Conservation (phyloP, 2,888 invertebrate species). For the Dryobota labecula region DNA sequence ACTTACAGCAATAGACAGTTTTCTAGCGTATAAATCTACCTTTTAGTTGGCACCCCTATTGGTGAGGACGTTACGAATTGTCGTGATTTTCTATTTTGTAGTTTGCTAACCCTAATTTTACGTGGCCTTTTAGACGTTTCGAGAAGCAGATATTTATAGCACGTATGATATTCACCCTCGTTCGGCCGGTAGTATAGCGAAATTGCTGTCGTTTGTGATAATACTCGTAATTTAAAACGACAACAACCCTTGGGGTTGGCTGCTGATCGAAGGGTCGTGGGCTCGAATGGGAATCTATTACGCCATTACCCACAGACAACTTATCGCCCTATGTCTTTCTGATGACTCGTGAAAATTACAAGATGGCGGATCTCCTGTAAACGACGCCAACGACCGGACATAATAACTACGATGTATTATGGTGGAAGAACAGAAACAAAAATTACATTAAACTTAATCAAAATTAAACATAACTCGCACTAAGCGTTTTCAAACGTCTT, state of each 20-base stretch:
- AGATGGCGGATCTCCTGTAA: slow-evolving; percentile 34
- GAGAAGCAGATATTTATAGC: slow-evolving; percentile 49
- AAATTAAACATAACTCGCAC: no score
- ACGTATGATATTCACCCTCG: slow-evolving; percentile 55
- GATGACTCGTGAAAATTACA: slow-evolving; percentile 55
- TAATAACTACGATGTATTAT: slow-evolving; percentile 27
- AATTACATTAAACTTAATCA: no score
- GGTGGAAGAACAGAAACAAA: no score
- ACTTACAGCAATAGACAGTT: slow-evolving; percentile 77
- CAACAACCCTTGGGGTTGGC: slow-evolving; percentile 54
- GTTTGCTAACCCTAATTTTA: slow-evolving; percentile 55
- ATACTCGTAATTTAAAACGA: slow-evolving; percentile 63
- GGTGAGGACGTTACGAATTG: slow-evolving; percentile 48
- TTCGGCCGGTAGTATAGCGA: slow-evolving; percentile 35
- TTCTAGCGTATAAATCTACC: slow-evolving; percentile 69
- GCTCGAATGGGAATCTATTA: slow-evolving; percentile 54
- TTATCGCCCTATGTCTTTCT: slow-evolving; percentile 43
- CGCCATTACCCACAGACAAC: slow-evolving; percentile 59
- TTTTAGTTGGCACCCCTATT: slow-evolving; percentile 62
- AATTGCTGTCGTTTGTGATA: slow-evolving; percentile 61
- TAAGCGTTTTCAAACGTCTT: no score
- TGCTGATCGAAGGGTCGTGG: slow-evolving; percentile 61
- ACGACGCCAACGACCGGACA: slow-evolving; percentile 26
- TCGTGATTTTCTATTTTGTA: slow-evolving; percentile 53
- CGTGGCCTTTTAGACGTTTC: slow-evolving; percentile 44